A percentile compares a stretch with the other conserved stretches of the same genome.
phyloP scores from a whole-genome alignment of 2,113 vertebrate species.

The Phrynosoma platyrhinos region DNA sequence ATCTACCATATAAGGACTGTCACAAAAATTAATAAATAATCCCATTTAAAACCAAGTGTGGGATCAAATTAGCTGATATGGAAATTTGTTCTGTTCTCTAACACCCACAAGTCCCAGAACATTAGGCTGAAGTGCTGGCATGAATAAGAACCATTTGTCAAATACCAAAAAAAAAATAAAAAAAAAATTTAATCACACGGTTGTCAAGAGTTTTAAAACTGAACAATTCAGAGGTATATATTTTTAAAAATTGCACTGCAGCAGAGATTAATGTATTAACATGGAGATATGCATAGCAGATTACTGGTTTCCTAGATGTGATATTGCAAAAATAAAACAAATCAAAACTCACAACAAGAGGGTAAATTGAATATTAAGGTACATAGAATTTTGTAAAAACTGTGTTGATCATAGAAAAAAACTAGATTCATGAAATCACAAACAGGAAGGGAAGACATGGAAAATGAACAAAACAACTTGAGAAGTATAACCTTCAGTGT shows the following conservation, averaged over 20 bases:
- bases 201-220: constrained; percentile 71
- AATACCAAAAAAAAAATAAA: constrained; percentile 71
- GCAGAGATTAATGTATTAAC: not conserved
- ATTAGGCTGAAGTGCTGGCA: constrained; percentile 70
- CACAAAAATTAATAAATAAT: constrained; percentile 56
- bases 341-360: not conserved
- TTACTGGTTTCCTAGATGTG: not conserved
- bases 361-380: not conserved
- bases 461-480: not conserved
- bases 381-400: not conserved
- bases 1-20: constrained; percentile 66
- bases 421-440: not conserved
- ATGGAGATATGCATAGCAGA: not conserved
- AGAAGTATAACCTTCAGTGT: not conserved
- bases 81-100: constrained; percentile 78
- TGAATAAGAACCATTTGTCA: constrained; percentile 75
- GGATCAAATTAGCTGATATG: constrained; percentile 77
- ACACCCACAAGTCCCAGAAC: constrained; percentile 75
- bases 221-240: constrained; percentile 40
- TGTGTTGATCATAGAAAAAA: not conserved
- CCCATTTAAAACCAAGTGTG: constrained; percentile 76
- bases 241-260: not conserved
- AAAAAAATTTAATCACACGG: no score
- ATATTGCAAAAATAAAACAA: not conserved
- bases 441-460: not conserved